Conservation (phyloP, 2,797 vertebrate species). For the Labroides dimidiatus region DNA sequence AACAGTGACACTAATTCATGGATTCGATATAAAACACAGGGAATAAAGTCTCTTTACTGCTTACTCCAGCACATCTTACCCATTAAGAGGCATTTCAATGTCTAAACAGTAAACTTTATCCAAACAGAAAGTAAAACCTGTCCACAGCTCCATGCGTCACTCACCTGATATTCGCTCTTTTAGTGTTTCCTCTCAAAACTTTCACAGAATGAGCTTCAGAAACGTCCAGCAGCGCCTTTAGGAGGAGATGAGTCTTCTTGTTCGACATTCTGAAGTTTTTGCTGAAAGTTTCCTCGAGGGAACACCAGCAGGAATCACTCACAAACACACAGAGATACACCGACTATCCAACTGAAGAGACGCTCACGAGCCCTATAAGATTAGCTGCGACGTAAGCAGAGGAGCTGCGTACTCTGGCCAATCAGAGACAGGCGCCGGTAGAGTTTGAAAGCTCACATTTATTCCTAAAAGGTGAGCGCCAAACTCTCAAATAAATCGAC, state of each 20-base stretch:
- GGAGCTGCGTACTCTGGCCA: no score
- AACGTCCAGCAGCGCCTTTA: constrained; percentile 53
- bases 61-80: background rate
- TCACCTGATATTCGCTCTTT: constrained; percentile 62
- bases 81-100: no score
- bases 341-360: no score
- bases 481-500: no score
- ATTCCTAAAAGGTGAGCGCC: no score
- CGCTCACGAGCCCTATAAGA: no score
- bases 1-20: background rate
- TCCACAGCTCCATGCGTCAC: no score
- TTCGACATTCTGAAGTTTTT: constrained; percentile 41
- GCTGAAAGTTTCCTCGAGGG: background rate
- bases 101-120: no score
- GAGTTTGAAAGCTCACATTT: no score
- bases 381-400: no score
- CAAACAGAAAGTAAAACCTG: background rate
- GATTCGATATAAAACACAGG: background rate
- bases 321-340: no score
- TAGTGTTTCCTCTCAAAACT: constrained; percentile 34
- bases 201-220: constrained; percentile 35
- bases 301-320: background rate
- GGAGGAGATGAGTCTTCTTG: constrained; percentile 39
- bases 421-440: no score
- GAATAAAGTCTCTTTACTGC: background rate